Evolutionary conservation across 2,113 vertebrate species (phyloP).

Genomic region (Malurus alboscapulatus): DNA sequence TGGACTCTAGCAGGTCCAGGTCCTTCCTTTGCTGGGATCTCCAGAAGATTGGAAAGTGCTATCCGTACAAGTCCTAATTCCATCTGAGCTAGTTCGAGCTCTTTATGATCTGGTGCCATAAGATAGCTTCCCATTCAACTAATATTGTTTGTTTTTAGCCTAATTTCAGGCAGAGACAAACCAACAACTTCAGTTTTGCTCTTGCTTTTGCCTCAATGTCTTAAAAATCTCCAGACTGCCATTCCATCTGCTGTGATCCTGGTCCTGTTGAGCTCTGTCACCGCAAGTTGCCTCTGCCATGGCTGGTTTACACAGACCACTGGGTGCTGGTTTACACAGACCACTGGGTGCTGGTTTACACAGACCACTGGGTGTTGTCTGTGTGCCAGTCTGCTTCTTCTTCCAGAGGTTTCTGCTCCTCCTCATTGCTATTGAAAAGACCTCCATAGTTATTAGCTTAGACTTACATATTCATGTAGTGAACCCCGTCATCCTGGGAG

Average conservation of each 20-base stretch:
- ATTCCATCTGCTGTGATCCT: not conserved
- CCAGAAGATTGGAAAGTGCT: not conserved
- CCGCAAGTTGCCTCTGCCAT: not conserved
- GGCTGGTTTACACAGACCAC: not conserved
- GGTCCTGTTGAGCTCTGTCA: not conserved
- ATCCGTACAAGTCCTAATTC: not conserved
- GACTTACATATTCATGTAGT: not conserved
- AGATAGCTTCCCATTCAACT: accelerated
- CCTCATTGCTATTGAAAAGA: not conserved
- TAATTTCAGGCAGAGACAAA: not conserved
- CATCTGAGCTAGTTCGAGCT: not conserved
- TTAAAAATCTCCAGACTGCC: not conserved
- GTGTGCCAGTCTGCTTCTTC: not conserved
- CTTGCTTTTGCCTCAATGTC: not conserved
- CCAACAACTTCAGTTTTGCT: not conserved
- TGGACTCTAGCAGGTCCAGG: too few relatives aligned
- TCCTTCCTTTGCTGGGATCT: not conserved
- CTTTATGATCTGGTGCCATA: not conserved
- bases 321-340: not conserved
- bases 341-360: too few relatives aligned
- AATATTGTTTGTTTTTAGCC: not conserved
- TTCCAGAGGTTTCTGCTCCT: not conserved
- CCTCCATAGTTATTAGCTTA: not conserved
- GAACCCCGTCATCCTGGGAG: not conserved
- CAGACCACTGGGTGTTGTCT: not conserved